Conservation (phyloP, 2,888 invertebrate genomes). For the Cantharis nigra region DNA sequence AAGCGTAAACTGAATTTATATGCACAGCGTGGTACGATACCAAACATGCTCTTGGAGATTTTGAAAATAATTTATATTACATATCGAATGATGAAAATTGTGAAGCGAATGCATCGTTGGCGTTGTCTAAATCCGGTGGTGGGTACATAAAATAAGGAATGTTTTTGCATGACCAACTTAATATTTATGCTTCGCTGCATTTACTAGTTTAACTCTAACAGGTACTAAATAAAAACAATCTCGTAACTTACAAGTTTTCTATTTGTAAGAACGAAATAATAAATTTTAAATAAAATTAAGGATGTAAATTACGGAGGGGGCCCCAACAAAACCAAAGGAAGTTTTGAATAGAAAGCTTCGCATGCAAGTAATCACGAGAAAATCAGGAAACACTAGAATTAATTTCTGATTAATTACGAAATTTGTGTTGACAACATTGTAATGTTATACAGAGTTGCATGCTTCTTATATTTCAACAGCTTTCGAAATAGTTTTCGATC, state of each 20-base stretch:
- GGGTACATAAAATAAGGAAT: not conserved
- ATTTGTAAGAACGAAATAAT: not conserved
- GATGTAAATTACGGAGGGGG: not conserved
- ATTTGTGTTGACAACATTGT: not conserved
- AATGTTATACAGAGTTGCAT: not conserved
- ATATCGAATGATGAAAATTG: not conserved
- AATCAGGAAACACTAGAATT: not conserved
- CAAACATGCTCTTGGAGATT: not conserved
- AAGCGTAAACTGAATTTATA: not conserved
- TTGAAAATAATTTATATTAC: not conserved
- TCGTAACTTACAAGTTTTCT: not conserved
- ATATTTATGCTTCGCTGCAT: conserved; percentile 14
- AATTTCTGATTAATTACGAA: not conserved
- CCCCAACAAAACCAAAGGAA: not conserved
- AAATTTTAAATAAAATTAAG: not conserved
- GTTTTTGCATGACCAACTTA: conserved; percentile 7
- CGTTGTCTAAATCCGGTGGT: not conserved
- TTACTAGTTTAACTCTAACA: conserved; percentile 10
- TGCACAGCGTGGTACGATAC: not conserved
- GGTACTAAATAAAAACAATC: not conserved
- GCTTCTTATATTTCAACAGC: not conserved
- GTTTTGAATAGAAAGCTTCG: not conserved
- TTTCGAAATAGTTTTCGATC: not conserved
- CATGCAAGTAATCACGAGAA: not conserved
- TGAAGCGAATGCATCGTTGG: not conserved